Evolutionary conservation across 2,113 vertebrate species (phyloP), one percentile per base, ranked within the genome.

Genomic region (Laterallus jamaicensis): DNA sequence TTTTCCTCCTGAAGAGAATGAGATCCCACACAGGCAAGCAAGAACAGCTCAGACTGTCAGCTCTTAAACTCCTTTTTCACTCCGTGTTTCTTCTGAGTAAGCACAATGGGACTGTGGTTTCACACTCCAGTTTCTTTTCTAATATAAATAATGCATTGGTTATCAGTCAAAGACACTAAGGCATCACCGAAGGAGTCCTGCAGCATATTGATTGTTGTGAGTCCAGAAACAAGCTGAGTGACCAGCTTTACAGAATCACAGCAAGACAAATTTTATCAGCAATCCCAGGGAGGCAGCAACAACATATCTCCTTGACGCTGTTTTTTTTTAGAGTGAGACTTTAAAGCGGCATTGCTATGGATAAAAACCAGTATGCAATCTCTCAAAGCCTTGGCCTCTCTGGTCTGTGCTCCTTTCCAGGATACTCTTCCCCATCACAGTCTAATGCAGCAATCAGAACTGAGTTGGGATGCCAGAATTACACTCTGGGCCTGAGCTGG

Each of bases 121-220:
- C 86, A 86, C 91, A 92, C 88, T 71, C 60, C 73, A 83, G 68
- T 42, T 78, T 86, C 52, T 90, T 82, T 78, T 42, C 88, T 86
- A 92, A 75, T 4, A 71, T 35, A 90, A 95, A 95, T 75, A 93
- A 95, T 24, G 50, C 76, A 84, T 31, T 50, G 37, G 55, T 87
- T 63, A 92, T 56, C 88, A 69, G 62, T 49, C 64, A 82, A 32
- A 89, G 86, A 55, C 82, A 70, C 81, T 60, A 60, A 2, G 1
- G 79, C 5, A 1, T 59, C 88, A 54, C 56, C 3, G 0, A 83
- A 55, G 69, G 80, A 69, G 76, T 84, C 69, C 81, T 66, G 81
- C 55, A 85, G 93, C 70, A 84, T 66, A 66, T 89, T 86, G 69
- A 79, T 32, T 92, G 58, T 17, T 78, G 60, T 15, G 80, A 94